Evolutionary conservation across 2,113 vertebrate genomes (phyloP), one percentile per base, ranked within the genome.

Genomic region (Forbesichthys agassizii): DNA sequence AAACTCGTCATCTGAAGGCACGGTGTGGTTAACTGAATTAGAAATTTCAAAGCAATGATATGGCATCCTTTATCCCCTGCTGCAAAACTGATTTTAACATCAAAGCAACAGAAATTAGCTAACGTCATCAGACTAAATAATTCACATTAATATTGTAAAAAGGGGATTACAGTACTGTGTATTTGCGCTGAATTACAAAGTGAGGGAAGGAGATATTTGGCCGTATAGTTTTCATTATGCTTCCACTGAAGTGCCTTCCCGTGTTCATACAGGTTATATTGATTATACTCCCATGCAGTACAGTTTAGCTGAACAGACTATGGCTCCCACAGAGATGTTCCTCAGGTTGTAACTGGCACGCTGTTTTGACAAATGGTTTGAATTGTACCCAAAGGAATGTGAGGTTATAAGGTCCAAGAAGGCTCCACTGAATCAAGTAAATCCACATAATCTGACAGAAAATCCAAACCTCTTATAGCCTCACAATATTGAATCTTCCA

Each of bases 321-420:
- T 46, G 46, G 9, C n/a, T 65, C 2, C 66, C 46, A 36, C 48
- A 0, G 42, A 48, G 56, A 74, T 52, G 56, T 71, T 72, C 71
- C 60, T 71, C 12, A 14, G 64, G 71, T 48, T 63, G 49, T 4
- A 0, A 48, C 49, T 54, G 52, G 12, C 42, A 13, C 55, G 57
- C 55, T 61, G 51, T 60, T 58, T 55, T 69, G 59, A 79, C 71
- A 59, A 82, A 79, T 48, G 36, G 6, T 48, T 36, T 61, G 64
- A 69, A 87, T 73, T 52, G 57, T 36, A 63, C 54, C 47, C 13
- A 58, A 20, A 75, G 67, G 83, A 82, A 80, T 81, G 64, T 67
- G 48, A 54, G 61, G 71, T 64, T 13, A 0, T 11, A 33, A 67
- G 75, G 75, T 87, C 68, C 53, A 66, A 78, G n/a, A 73, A 66